phyloP scores from a whole-genome alignment of 2,797 vertebrate species.

The Sebastes glaucus region DNA sequence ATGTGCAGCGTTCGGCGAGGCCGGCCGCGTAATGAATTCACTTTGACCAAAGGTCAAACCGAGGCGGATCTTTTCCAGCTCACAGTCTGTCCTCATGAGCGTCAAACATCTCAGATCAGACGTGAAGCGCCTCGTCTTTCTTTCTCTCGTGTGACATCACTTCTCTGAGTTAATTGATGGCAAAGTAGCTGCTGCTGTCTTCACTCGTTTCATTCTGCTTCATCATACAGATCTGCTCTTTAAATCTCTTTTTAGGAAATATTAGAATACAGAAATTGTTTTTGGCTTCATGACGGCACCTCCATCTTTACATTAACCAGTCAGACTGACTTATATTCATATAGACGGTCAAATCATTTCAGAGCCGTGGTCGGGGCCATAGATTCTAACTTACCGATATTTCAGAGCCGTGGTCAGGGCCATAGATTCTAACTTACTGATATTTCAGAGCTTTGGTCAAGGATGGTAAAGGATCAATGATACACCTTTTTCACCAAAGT shows the following conservation, averaged over 20 bases:
- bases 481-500: too few relatives aligned
- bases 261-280: not conserved
- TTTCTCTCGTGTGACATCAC: not conserved
- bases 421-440: too few relatives aligned
- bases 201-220: not conserved
- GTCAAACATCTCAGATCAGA: conserved; percentile 32
- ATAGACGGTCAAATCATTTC: too few relatives aligned
- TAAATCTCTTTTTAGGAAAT: not conserved
- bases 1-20: not conserved
- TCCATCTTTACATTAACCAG: not conserved
- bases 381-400: too few relatives aligned
- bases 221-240: not conserved
- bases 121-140: not conserved
- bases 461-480: too few relatives aligned
- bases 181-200: not conserved
- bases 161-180: not conserved
- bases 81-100: conserved; percentile 27
- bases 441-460: too few relatives aligned
- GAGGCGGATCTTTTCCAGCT: conserved; percentile 50
- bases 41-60: conserved; percentile 53
- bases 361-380: too few relatives aligned
- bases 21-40: conserved; percentile 30
- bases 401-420: too few relatives aligned
- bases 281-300: not conserved
- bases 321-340: too few relatives aligned